Evolutionary conservation across 2,113 vertebrate species (phyloP).

Genomic region (Strix uralensis): DNA sequence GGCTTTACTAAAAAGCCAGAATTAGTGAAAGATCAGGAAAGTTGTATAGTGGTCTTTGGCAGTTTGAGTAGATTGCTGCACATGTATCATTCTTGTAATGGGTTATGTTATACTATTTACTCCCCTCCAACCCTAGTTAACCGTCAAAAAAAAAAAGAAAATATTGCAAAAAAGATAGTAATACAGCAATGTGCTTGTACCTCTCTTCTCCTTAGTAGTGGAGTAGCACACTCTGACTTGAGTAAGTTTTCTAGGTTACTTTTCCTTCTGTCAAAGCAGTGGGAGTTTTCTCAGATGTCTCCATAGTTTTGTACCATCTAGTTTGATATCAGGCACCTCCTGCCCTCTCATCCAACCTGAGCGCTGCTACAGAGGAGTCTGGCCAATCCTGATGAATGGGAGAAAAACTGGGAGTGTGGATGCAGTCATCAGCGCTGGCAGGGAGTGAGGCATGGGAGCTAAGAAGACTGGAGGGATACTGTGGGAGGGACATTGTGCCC

Average conservation of each 20-base stretch:
- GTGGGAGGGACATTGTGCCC: neutral
- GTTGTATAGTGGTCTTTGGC: neutral
- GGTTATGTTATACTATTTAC: neutral
- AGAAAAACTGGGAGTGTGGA: neutral
- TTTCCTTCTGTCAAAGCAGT: neutral
- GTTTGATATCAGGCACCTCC: neutral
- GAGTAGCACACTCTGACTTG: neutral
- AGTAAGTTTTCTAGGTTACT: neutral
- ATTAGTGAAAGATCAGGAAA: neutral
- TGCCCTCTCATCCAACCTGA: neutral
- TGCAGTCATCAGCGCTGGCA: too few species aligned
- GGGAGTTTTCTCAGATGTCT: neutral
- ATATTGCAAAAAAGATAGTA: neutral
- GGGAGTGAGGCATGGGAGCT: neutral
- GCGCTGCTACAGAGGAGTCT: neutral
- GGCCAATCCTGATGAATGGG: rapidly evolving
- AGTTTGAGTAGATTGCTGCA: neutral
- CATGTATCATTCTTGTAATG: neutral
- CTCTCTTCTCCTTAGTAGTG: neutral
- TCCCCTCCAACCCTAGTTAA: neutral
- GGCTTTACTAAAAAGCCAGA: neutral
- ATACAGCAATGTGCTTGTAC: neutral
- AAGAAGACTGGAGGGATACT: neutral
- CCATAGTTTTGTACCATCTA: neutral
- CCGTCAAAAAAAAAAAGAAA: neutral